A percentile compares a stretch with the other conserved stretches of the same genome.
phyloP scores from a whole-genome alignment of 2,797 vertebrate genomes.

The Diglossa cyanea region DNA sequence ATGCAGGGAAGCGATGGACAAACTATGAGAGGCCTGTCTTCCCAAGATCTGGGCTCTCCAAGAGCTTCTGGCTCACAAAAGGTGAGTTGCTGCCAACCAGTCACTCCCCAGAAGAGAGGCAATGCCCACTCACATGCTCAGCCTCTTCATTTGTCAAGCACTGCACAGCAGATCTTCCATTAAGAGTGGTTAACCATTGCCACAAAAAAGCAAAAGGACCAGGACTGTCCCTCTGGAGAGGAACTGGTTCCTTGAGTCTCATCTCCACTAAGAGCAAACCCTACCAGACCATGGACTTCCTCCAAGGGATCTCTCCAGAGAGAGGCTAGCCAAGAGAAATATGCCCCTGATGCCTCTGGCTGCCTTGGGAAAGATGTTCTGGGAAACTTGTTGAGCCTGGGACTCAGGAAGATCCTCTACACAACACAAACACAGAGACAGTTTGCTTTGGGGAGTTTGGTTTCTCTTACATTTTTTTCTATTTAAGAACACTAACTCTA shows the following conservation, averaged over 20 bases:
- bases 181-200: not conserved
- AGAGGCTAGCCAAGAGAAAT: not conserved
- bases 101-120: not conserved
- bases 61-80: not conserved
- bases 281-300: not conserved
- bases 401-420: not conserved
- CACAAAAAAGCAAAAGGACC: not conserved
- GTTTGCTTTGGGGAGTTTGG: not conserved
- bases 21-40: not conserved
- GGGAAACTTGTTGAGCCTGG: not conserved
- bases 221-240: not conserved
- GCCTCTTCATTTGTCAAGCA: not conserved
- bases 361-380: not conserved
- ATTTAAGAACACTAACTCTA: not conserved
- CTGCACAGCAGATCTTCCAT: not conserved
- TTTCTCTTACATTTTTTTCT: not conserved
- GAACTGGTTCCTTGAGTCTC: not conserved
- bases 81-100: not conserved
- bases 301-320: not conserved
- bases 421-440: not conserved
- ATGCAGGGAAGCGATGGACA: fast-evolving
- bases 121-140: not conserved
- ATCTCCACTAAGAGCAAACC: not conserved
- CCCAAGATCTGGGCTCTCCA: not conserved
- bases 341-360: not conserved